Conservation (phyloP, 2,113 vertebrate genomes). For the Hippoglossus stenolepis region DNA sequence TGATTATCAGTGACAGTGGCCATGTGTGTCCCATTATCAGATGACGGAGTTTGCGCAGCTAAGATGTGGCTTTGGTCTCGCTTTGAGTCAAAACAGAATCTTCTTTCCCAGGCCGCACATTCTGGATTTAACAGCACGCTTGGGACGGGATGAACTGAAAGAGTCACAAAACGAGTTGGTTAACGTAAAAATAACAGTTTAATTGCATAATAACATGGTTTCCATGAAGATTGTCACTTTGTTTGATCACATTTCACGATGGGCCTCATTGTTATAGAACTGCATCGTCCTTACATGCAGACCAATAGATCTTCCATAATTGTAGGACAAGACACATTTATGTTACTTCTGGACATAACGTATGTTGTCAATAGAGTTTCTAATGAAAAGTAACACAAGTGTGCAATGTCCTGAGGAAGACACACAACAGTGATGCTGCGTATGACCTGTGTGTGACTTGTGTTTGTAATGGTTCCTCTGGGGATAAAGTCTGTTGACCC, state of each 20-base stretch:
- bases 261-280: not conserved
- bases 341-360: conserved; percentile 17
- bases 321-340: not conserved
- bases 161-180: not conserved
- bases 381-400: conserved; percentile 18
- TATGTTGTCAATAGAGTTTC: conserved; percentile 22
- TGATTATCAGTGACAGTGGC: conserved; percentile 56
- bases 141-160: not conserved
- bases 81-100: conserved; percentile 14
- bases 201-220: conserved; percentile 3
- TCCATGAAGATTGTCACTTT: conserved; percentile 4
- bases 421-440: not conserved
- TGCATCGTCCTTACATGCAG: not conserved
- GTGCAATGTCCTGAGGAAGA: not conserved
- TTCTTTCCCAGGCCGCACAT: conserved; percentile 1
- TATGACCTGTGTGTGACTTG: conserved; percentile 23
- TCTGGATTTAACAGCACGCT: conserved; percentile 16
- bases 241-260: not conserved
- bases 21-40: conserved; percentile 73
- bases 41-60: conserved; percentile 32
- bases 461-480: conserved; percentile 20
- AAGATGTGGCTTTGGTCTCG: conserved; percentile 47
- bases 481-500: no score
- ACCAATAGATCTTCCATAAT: not conserved
- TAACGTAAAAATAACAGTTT: not conserved